Evolutionary conservation across 2,888 invertebrate genomes (phyloP).

Genomic region (Drosophila fungiperda): DNA sequence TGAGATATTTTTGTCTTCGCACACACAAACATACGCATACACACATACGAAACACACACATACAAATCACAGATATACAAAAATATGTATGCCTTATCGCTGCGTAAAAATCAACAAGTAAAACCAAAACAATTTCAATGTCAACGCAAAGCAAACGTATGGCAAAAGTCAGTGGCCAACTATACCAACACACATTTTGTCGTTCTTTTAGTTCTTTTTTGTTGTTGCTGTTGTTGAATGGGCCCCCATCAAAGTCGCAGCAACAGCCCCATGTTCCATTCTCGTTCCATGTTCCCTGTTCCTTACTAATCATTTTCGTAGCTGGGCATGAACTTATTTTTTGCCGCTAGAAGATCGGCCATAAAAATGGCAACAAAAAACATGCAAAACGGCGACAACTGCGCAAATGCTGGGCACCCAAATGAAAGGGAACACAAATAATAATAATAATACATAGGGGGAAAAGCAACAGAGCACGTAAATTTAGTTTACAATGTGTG

Average conservation of each 20-base stretch:
- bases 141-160: slow-evolving; percentile 66
- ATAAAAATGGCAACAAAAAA: slow-evolving; percentile 70
- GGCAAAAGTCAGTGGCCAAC: slow-evolving; percentile 73
- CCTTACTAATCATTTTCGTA: slow-evolving; percentile 33
- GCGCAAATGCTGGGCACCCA: slow-evolving; percentile 72
- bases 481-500: slow-evolving; percentile 63
- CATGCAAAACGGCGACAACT: slow-evolving; percentile 76
- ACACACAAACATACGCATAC: slow-evolving; percentile 8
- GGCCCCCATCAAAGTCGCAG: slow-evolving; percentile 3
- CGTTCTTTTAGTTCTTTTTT: not conserved
- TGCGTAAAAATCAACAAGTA: slow-evolving; percentile 74
- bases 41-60: slow-evolving; percentile 14
- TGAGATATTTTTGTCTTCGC: slow-evolving; percentile 55
- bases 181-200: slow-evolving; percentile 39
- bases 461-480: slow-evolving; percentile 54
- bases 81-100: slow-evolving; percentile 74
- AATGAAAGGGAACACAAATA: slow-evolving; percentile 49
- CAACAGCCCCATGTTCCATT: slow-evolving; percentile 4
- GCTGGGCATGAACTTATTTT: slow-evolving; percentile 58
- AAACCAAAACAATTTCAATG: slow-evolving; percentile 78
- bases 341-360: slow-evolving; percentile 69
- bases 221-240: slow-evolving; percentile 1
- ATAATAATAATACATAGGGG: slow-evolving; percentile 52
- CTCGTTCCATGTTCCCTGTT: slow-evolving; percentile 21
- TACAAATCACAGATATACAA: slow-evolving; percentile 17